Base-by-base conservation (phyloP, 2,888 invertebrate genomes). In the Eupithecia dodoneata region DNA sequence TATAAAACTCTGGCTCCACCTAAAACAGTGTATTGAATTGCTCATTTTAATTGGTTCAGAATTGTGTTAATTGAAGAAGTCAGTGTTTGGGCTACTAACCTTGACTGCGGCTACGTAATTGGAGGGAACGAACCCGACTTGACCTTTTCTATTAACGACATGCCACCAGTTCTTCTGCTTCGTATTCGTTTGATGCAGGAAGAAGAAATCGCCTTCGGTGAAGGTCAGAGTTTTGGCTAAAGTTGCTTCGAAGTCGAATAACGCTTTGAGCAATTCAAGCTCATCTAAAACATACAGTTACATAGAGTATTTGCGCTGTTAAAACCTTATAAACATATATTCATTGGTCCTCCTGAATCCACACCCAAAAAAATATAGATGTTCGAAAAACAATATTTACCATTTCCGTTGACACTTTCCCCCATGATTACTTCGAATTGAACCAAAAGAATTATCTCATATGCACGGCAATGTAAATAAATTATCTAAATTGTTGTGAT, bases 121-220 rank as follows among this genome's bases (percentile, higher is more conserved):
- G 73, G 98, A 98, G 79, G 98, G 98, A 83, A 98, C 97, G 87
- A 97, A 98, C 73, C 98, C 98, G 83, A 98, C 96, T 90, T 97
- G 97, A 84, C 98, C 98, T 88, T 96, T 96, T 89, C 96, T 96
- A 93, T 97, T 98, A 83, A 98, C 97, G 72, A 98, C 98, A 95
- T 97, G 97, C 98, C 98, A 98, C 98, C 98, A 98, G 89, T 98
- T 98, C 81, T 97, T 96, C 89, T 98, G 97, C 86, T 97, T 97
- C 4, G 97, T 97, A 81, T 97, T 97, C 42, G 96, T 97, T 88
- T 98, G 98, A 86, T 98, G 97, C 41, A 98, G 93, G 85, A 97
- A 96, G 89, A 98, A 98, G 89, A 96, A 97, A 89, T 98, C 98
- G 80, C 97, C 97, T 87, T 97, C 97, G 82, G 96, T 96, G 91